Percentiles rank a stretch among this genome's conserved stretches.
phyloP scores from a whole-genome alignment of 2,113 vertebrate genomes.

The Vanacampus margaritifer region DNA sequence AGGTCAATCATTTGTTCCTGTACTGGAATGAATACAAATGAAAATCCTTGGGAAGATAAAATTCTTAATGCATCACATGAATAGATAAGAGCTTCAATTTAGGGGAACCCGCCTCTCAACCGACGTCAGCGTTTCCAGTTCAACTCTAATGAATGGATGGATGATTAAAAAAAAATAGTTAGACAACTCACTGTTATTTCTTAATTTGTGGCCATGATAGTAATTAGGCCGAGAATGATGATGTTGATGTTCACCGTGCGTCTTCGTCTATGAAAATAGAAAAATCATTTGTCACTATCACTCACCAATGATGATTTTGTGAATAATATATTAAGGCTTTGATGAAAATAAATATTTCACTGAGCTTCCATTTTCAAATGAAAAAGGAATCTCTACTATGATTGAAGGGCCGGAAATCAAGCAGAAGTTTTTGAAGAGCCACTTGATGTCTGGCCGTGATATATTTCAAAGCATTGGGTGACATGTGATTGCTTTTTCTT shows the following conservation, averaged over 20 bases:
- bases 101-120: slow-evolving; percentile 18
- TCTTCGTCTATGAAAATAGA: not conserved
- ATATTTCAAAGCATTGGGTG: slow-evolving; percentile 15
- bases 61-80: slow-evolving; percentile 54
- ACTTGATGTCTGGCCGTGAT: slow-evolving; percentile 8
- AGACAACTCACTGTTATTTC: not conserved
- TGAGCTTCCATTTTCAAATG: slow-evolving; percentile 1
- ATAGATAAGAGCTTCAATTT: slow-evolving; percentile 49
- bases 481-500: slow-evolving; percentile 30
- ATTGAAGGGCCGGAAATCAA: not conserved
- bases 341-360: not conserved
- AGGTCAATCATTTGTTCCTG: slow-evolving; percentile 41
- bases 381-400: not conserved
- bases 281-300: not conserved
- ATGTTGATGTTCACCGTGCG: not conserved
- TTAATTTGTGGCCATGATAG: not conserved
- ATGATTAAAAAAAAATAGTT: not conserved
- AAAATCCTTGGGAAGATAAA: slow-evolving; percentile 60
- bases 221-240: not conserved
- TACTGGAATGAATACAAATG: slow-evolving; percentile 3
- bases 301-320: slow-evolving; percentile 14
- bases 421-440: not conserved
- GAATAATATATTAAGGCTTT: slow-evolving; percentile 12
- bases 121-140: not conserved
- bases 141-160: slow-evolving; percentile 9